A percentile compares a stretch with the other conserved stretches of the same genome.
Conservation (phyloP, 2,113 vertebrate species). For the Xenus cinereus region DNA sequence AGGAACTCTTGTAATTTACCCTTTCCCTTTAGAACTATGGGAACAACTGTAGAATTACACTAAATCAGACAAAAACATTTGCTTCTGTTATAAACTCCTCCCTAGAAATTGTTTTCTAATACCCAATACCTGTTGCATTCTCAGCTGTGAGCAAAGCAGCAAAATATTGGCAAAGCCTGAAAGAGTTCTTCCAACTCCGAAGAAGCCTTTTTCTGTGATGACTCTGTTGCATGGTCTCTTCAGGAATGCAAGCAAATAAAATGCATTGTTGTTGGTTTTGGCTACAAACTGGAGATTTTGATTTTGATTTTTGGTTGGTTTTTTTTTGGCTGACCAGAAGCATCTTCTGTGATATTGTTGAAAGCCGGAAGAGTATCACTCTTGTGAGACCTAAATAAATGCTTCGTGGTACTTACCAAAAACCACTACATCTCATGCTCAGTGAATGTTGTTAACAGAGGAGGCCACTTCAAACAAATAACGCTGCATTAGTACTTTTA, state of each 20-base stretch:
- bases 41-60: not conserved
- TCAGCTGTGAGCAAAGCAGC: not conserved
- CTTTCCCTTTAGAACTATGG: not conserved
- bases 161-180: not conserved
- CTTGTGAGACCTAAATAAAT: conserved; percentile 34
- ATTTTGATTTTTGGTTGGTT: not conserved
- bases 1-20: not conserved
- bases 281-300: not conserved
- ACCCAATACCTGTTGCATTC: not conserved
- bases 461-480: conserved; percentile 59
- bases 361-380: not conserved
- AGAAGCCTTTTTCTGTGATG: not conserved
- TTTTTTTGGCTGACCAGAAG: not conserved
- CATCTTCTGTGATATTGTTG: not conserved
- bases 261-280: not conserved
- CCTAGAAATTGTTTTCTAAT: not conserved
- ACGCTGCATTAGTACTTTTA: conserved; percentile 66
- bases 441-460: conserved; percentile 15
- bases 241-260: not conserved
- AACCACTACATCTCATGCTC: not conserved
- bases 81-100: not conserved
- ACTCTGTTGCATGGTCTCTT: not conserved
- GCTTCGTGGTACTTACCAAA: conserved; percentile 5
- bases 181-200: not conserved
- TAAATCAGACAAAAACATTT: not conserved